Evolutionary conservation across 2,797 vertebrate genomes (phyloP), one percentile per base, ranked within the genome.

Genomic region (Gallinago solitaria): DNA sequence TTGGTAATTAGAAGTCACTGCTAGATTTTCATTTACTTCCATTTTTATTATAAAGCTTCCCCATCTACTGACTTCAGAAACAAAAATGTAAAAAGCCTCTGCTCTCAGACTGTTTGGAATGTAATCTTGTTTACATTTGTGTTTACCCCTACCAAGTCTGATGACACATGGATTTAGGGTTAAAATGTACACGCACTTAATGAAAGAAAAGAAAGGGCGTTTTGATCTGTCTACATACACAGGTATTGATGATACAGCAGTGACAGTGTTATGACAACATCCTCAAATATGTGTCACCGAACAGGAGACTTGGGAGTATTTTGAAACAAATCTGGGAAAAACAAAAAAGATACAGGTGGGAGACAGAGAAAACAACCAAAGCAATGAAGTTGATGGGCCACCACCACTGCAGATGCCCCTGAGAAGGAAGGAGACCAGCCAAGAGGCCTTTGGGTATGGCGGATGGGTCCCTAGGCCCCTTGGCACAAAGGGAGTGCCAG

Each of bases 401-500:
- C 14, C 18, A 23, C 39, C 28, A 83, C 27, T 4, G 6, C 28
- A 24, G 65, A 9, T 10, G 12, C 9, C 41, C 14, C 68, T 8
- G 9, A 33, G 50, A 30, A 33, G 18, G 35, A 32, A 27, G 45
- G 37, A 33, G 11, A 14, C 9, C 48, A 56, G n/a, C 27, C 1
- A 0, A 51, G 35, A 61, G 35, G 53, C 28, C 54, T 18, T n/a
- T 27, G 1, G 1, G 47, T 33, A 27, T 0, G 6, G 53, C 4
- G 2, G 1, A 8, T 8, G 11, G 4, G 3, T 37, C 54, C n/a
- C 39, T 7, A 3, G 45, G 16, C 9, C 33, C 16, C n/a, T 45
- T 4, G 2, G 2, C 0, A 1, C 12, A 11, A 18, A 5, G 37
- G 41, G 10, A 54, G 21, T 2, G 0, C 30, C 1, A 3, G 71